These are phyloP conservation scores for Thysanoteuthis rhombus DNA, from an alignment of 2,888 invertebrate genomes.

Conservation along the genomic window DNA sequence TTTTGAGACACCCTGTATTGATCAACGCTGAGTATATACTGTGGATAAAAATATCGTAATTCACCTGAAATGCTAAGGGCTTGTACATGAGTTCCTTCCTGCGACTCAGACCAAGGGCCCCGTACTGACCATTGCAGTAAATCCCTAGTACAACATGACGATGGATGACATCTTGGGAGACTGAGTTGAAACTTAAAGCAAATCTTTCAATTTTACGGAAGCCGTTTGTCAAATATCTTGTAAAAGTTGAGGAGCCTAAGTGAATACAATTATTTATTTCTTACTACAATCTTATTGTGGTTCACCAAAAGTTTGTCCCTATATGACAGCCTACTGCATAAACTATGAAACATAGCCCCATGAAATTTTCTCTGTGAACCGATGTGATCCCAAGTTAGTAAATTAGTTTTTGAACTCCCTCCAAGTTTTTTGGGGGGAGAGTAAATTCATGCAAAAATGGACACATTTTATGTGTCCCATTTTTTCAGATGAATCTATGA, in stretches of 20 bases:
- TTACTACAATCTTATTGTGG: too few relatives aligned
- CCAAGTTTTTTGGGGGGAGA: too few relatives aligned
- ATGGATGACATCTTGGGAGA: slow-evolving; percentile 61
- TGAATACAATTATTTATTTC: neutral
- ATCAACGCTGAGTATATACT: neutral
- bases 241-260: neutral
- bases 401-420: too few relatives aligned
- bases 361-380: too few relatives aligned
- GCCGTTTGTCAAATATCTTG: slow-evolving; percentile 66
- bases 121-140: slow-evolving; percentile 64
- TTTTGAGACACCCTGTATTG: too few relatives aligned
- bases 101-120: slow-evolving; percentile 68
- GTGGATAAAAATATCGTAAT: neutral
- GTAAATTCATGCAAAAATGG: too few relatives aligned
- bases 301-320: too few relatives aligned
- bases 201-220: slow-evolving; percentile 66
- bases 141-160: slow-evolving; percentile 68
- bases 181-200: slow-evolving; percentile 67
- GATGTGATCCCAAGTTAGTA: too few relatives aligned
- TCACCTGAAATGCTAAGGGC: slow-evolving; percentile 63
- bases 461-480: too few relatives aligned
- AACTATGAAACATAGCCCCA: too few relatives aligned
- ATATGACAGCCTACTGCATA: too few relatives aligned
- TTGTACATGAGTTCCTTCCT: slow-evolving; percentile 68
- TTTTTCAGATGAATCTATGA: too few relatives aligned